Evolutionary conservation across 2,113 vertebrate species (phyloP).

Genomic region (Notothenia rossii): DNA sequence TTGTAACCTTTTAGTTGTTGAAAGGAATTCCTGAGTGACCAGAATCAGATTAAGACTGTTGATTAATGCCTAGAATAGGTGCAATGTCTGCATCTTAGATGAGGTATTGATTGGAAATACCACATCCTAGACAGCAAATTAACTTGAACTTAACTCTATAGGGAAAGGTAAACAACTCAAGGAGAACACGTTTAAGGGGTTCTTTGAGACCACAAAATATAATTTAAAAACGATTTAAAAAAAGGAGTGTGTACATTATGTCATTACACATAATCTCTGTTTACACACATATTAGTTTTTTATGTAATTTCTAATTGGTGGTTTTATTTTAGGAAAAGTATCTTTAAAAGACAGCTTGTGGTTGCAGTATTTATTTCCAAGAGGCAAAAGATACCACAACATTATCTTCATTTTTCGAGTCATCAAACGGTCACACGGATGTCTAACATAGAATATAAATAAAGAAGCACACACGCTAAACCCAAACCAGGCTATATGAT

Average conservation of each 20-base stretch:
- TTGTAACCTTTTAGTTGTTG: background rate
- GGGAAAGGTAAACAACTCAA: too few species aligned
- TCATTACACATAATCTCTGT: too few species aligned
- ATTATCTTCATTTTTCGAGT: background rate
- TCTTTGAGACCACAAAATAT: too few species aligned
- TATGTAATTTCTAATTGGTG: too few species aligned
- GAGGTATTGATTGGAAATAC: background rate
- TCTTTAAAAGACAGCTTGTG: too few species aligned
- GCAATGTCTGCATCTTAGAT: background rate
- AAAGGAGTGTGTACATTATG: too few species aligned
- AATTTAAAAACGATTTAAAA: too few species aligned
- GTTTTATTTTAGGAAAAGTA: too few species aligned
- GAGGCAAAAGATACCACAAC: background rate
- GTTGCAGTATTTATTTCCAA: too few species aligned
- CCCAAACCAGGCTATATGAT: background rate
- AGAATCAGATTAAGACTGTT: background rate
- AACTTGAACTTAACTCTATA: background rate
- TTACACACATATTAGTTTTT: too few species aligned
- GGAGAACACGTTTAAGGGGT: background rate
- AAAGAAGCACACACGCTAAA: constrained; percentile 1
- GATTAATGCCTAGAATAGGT: background rate
- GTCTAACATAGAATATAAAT: background rate
- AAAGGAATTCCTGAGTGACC: background rate
- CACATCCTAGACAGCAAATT: too few species aligned
- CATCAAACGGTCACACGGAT: background rate